A percentile compares a stretch with the other conserved stretches of the same genome.
Conservation (phyloP, 2,113 vertebrate species). For the Myotis lucifugus region DNA sequence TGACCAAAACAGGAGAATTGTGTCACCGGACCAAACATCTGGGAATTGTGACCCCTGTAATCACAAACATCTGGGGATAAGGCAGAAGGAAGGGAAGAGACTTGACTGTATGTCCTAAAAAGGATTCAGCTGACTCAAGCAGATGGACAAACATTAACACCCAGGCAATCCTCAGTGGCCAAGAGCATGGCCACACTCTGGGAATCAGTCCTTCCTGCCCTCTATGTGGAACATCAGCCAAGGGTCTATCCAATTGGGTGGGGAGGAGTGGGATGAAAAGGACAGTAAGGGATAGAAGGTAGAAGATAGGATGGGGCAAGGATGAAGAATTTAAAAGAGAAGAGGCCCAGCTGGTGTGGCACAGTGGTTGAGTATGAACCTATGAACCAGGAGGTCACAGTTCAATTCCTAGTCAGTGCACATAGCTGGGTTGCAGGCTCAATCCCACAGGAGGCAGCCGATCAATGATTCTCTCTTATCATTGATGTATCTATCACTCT, state of each 20-base stretch:
- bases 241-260: not conserved
- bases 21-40: not conserved
- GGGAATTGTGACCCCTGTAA: not conserved
- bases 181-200: not conserved
- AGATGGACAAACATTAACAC: not conserved
- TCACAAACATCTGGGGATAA: not conserved
- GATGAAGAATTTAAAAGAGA: not conserved
- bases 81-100: not conserved
- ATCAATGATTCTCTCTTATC: too few relatives aligned
- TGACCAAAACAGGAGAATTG: not conserved
- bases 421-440: too few relatives aligned
- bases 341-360: too few relatives aligned
- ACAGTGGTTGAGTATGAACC: too few relatives aligned
- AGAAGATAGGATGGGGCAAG: not conserved
- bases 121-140: not conserved
- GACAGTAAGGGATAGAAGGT: rapidly evolving
- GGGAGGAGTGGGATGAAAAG: not conserved
- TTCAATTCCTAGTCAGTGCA: too few relatives aligned
- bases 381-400: too few relatives aligned
- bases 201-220: not conserved
- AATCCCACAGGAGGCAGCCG: too few relatives aligned
- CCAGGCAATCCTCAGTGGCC: not conserved
- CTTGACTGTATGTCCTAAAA: not conserved
- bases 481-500: too few relatives aligned
- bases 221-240: not conserved